Base-by-base conservation (phyloP, 1,140 invertebrate species). In the Calephelis virginiensis region DNA sequence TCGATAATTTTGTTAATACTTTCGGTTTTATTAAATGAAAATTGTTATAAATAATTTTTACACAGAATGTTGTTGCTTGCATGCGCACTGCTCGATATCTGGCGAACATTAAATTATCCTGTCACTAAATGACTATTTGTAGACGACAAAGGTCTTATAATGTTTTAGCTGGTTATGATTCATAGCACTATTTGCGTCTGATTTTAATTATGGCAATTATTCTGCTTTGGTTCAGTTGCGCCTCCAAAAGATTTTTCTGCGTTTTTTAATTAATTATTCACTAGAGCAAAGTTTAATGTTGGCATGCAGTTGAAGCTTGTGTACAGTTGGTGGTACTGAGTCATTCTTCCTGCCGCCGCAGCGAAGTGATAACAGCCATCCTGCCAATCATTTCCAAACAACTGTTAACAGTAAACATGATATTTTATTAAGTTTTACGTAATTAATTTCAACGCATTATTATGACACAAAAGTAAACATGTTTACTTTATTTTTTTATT, bases 311-410 rank as follows among this genome's bases (percentile, higher is more conserved):
- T 53, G 49, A 14, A 50, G 49, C 13, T 50, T 28, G 60, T 49
- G 48, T 49, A 49, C 47, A 48, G 63, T 80, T 73, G 75, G 64
- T 73, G 67, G 66, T 67, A 64, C 70, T 88, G 86, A 86, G 48
- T 87, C 88, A 90, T 67, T 81, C 83, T 86, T 90, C 88, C 88
- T 90, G 86, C 81, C 76, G 71, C 72, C 69, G 72, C 73, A 69
- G 73, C 70, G 75, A 69, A 71, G 70, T 83, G 86, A 89, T 89
- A 89, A 88, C 86, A 78, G 69, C 82, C 88, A 82, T 89, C 88
- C 88, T 88, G 88, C 85, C 82, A 79, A 83, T 81, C 79, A 82
- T 78, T 86, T 77, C 81, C 74, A 77, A 81, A 86, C 79, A 83
- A 75, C 76, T 72, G 70, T 66, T 72, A 64, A 69, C 63, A 74